Conservation (phyloP, 1,140 invertebrate genomes). For the Sycophaga agraensis region DNA sequence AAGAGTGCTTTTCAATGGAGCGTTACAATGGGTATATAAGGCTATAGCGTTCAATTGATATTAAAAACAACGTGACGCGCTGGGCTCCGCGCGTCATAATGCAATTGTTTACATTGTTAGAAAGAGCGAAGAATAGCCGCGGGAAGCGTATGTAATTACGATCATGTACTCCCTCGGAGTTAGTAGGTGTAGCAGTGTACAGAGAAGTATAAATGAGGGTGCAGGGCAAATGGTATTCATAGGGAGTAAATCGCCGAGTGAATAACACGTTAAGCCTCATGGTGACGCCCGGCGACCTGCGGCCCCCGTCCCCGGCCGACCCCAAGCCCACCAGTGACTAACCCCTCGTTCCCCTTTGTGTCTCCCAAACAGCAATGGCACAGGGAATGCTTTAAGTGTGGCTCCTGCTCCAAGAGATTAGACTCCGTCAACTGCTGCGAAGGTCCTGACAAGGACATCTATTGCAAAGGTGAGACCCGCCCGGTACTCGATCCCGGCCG, state of each 20-base stretch:
- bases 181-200: too few species aligned
- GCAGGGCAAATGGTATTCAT: not conserved
- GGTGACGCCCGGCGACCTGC: not conserved
- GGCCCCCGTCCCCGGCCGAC: not conserved
- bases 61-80: too few species aligned
- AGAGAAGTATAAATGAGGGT: too few species aligned
- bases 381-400: constrained; percentile 94
- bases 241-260: not conserved
- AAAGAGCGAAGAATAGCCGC: too few species aligned
- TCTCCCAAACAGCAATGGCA: constrained; percentile 69
- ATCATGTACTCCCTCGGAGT: too few species aligned
- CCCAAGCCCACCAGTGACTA: constrained; percentile 44
- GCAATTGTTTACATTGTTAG: too few species aligned
- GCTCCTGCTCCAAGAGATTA: constrained; percentile 88
- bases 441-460: constrained; percentile 94
- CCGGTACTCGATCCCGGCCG: constrained; percentile 4
- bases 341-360: constrained; percentile 46
- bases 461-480: constrained; percentile 87
- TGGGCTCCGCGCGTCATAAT: too few species aligned
- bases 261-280: not conserved
- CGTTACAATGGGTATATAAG: too few species aligned
- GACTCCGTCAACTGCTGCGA: constrained; percentile 96
- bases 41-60: too few species aligned
- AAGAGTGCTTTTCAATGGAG: too few species aligned
- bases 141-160: too few species aligned